phyloP scores from a whole-genome alignment of 2,113 vertebrate genomes.

The Catharus minimus region DNA sequence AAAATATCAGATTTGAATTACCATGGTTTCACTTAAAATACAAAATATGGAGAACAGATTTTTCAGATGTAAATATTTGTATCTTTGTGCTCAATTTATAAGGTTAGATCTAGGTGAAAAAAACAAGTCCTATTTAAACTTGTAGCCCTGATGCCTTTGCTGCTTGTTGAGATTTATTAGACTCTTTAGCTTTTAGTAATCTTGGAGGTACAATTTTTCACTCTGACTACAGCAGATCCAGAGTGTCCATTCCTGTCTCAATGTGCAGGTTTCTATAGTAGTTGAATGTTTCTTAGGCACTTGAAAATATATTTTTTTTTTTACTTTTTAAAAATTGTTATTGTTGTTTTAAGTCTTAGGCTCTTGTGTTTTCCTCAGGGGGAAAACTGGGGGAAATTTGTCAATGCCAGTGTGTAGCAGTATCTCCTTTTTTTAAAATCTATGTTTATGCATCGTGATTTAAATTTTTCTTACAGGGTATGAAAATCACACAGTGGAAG shows the following conservation, averaged over 20 bases:
- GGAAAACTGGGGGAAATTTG: not conserved
- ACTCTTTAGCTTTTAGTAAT: not conserved
- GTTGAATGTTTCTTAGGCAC: not conserved
- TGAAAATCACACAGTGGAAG: not conserved
- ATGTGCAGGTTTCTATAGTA: not conserved
- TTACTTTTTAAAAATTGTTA: not conserved
- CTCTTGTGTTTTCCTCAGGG: not conserved
- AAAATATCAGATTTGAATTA: not conserved
- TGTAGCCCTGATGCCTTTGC: not conserved
- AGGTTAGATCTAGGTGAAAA: not conserved
- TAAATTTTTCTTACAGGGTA: not conserved
- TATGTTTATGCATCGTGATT: accelerated
- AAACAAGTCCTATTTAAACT: not conserved
- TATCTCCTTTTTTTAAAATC: not conserved
- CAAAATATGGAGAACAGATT: not conserved
- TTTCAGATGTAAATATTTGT: not conserved
- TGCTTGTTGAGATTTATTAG: not conserved
- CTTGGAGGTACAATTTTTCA: not conserved
- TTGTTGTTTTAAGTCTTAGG: not conserved
- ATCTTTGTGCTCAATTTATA: not conserved
- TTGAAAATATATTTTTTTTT: not conserved
- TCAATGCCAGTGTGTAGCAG: accelerated
- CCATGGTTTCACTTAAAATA: not conserved
- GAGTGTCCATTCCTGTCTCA: not conserved
- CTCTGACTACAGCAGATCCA: not conserved